Conservation (phyloP, 2,888 invertebrate species). For the Cerastis leucographa region DNA sequence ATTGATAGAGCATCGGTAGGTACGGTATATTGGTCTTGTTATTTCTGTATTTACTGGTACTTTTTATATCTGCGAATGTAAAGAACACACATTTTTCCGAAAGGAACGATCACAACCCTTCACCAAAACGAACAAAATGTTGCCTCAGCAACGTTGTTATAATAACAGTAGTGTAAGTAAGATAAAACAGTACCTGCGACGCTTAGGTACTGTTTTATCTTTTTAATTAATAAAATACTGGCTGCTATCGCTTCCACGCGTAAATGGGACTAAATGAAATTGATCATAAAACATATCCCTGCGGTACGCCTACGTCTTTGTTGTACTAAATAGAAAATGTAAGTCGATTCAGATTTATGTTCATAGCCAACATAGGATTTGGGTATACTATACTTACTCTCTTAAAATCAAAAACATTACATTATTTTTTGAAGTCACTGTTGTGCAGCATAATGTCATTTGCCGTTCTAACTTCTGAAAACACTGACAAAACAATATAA, state of each 20-base stretch:
- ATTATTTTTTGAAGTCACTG: background rate
- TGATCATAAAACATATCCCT: constrained; percentile 23
- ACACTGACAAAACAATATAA: background rate
- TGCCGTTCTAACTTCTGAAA: background rate
- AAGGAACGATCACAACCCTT: background rate
- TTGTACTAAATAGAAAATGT: background rate
- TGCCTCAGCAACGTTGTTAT: constrained; percentile 7
- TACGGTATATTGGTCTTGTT: background rate
- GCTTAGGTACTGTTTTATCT: background rate
- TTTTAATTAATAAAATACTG: constrained; percentile 26
- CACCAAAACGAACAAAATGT: constrained; percentile 2
- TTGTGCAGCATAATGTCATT: background rate
- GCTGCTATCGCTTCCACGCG: background rate
- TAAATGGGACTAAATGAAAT: constrained; percentile 8
- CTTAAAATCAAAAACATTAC: background rate
- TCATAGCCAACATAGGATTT: background rate
- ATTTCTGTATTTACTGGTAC: background rate
- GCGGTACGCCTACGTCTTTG: constrained; percentile 7
- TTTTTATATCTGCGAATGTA: background rate
- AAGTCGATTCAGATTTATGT: background rate
- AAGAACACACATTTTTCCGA: background rate
- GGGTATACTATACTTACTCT: too few relatives aligned
- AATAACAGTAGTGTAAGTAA: background rate
- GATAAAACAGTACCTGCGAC: background rate
- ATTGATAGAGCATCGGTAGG: background rate